phyloP scores from a whole-genome alignment of 1,140 invertebrate genomes.

The Bacillus rossius region DNA sequence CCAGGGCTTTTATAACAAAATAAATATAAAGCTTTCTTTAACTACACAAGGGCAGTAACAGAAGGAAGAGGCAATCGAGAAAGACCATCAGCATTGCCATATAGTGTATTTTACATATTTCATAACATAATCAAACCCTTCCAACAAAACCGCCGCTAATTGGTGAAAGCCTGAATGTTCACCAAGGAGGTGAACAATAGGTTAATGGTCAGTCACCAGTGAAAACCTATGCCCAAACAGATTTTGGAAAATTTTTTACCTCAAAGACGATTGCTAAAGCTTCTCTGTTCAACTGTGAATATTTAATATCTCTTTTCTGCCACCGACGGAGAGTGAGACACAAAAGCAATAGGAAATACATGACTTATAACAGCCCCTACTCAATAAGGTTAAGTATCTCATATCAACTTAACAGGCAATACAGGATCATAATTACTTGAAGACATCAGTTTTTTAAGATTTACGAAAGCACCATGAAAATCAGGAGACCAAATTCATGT shows the following conservation, averaged over 20 bases:
- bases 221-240: slow-evolving; percentile 35
- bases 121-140: slow-evolving; percentile 35
- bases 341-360: slow-evolving; percentile 41
- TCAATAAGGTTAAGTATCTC: slow-evolving; percentile 39
- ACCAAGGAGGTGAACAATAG: slow-evolving; percentile 30
- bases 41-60: too few relatives aligned
- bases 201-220: slow-evolving; percentile 35
- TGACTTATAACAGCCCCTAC: slow-evolving; percentile 45
- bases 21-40: too few relatives aligned
- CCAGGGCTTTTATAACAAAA: too few relatives aligned
- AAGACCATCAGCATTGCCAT: slow-evolving; percentile 31
- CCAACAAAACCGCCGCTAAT: slow-evolving; percentile 34
- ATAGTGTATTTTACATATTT: slow-evolving; percentile 28
- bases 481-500: slow-evolving; percentile 26
- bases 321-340: slow-evolving; percentile 40
- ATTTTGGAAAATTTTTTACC: slow-evolving; percentile 30
- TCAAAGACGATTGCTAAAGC: slow-evolving; percentile 37
- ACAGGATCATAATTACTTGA: slow-evolving; percentile 38
- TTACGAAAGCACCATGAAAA: slow-evolving; percentile 26
- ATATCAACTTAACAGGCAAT: slow-evolving; percentile 44
- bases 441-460: slow-evolving; percentile 28
- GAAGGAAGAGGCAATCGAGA: slow-evolving; percentile 22
- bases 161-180: slow-evolving; percentile 30
- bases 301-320: slow-evolving; percentile 47
- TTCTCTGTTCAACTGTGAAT: slow-evolving; percentile 50